Conservation (phyloP, 92 coral and sea anemone genomes). For the Parazoanthus swiftii region DNA sequence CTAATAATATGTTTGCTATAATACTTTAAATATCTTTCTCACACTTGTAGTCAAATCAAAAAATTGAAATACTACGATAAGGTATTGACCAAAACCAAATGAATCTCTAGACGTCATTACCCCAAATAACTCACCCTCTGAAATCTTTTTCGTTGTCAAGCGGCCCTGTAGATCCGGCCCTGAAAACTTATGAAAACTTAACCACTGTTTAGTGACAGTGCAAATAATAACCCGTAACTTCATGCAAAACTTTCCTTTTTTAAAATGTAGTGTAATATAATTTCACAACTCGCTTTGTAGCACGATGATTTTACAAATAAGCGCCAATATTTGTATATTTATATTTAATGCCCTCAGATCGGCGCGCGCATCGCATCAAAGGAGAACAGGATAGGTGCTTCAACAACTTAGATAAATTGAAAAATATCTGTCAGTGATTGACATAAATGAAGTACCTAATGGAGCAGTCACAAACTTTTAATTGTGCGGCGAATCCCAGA, state of each 20-base stretch:
- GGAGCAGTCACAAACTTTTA: background rate
- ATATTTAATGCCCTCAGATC: background rate
- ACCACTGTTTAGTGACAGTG: background rate
- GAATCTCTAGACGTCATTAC: background rate
- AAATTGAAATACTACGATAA: too few species aligned
- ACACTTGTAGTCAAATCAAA: background rate
- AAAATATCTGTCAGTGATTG: background rate
- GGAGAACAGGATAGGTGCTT: background rate
- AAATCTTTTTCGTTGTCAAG: background rate
- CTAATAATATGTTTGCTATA: background rate
- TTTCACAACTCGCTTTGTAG: too few species aligned
- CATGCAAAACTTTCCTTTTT: too few species aligned
- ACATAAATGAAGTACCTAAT: background rate
- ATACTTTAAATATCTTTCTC: too few species aligned
- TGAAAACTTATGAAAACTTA: background rate
- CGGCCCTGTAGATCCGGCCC: background rate
- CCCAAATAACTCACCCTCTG: background rate
- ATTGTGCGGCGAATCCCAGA: background rate
- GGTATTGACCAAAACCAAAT: too few species aligned
- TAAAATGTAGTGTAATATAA: too few species aligned
- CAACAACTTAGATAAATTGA: too few species aligned
- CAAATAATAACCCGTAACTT: too few species aligned
- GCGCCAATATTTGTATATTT: too few species aligned
- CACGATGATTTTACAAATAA: too few species aligned
- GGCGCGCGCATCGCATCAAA: background rate